A percentile compares a stretch with the other conserved stretches of the same genome.
Evolutionary conservation across 2,888 invertebrate genomes (phyloP).

Genomic region (Megastigmus dorsalis): DNA sequence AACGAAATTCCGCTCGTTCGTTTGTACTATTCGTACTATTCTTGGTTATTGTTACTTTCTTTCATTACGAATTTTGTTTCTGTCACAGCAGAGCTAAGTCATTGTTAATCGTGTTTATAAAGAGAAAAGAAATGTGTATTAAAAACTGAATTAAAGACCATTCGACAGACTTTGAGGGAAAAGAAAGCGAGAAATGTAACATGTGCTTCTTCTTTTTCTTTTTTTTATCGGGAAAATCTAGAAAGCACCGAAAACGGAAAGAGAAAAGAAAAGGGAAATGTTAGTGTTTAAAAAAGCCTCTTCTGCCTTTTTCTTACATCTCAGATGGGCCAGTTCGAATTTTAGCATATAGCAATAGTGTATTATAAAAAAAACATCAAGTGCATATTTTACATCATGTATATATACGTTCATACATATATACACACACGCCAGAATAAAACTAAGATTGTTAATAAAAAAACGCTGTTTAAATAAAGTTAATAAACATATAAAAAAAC

Average conservation of each 20-base stretch:
- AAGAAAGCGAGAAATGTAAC: conserved; percentile 20
- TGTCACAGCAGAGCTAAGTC: neutral
- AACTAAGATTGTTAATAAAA: conserved; percentile 37
- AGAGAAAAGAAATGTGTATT: neutral
- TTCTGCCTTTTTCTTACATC: conserved; percentile 67
- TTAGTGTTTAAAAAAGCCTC: conserved; percentile 56
- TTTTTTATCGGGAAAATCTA: neutral
- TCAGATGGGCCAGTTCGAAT: conserved; percentile 34
- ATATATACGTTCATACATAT: conserved; percentile 51
- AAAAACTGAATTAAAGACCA: neutral
- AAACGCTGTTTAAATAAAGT: conserved; percentile 42
- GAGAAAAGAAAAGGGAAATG: conserved; percentile 27
- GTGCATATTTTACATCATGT: conserved; percentile 54
- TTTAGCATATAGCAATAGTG: conserved; percentile 35
- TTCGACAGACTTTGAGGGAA: conserved; percentile 29
- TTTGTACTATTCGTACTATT: conserved; percentile 32
- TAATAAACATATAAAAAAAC: conserved; percentile 56
- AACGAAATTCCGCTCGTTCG: conserved; percentile 34
- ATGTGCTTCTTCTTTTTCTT: too few species aligned
- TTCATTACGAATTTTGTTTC: conserved; percentile 1
- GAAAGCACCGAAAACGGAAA: conserved; percentile 17
- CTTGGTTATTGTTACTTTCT: conserved; percentile 15
- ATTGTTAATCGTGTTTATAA: conserved; percentile 18
- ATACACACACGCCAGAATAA: conserved; percentile 33
- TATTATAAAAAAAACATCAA: conserved; percentile 46